phyloP scores from a whole-genome alignment of 2,888 invertebrate genomes.

The Melieria crassipennis region DNA sequence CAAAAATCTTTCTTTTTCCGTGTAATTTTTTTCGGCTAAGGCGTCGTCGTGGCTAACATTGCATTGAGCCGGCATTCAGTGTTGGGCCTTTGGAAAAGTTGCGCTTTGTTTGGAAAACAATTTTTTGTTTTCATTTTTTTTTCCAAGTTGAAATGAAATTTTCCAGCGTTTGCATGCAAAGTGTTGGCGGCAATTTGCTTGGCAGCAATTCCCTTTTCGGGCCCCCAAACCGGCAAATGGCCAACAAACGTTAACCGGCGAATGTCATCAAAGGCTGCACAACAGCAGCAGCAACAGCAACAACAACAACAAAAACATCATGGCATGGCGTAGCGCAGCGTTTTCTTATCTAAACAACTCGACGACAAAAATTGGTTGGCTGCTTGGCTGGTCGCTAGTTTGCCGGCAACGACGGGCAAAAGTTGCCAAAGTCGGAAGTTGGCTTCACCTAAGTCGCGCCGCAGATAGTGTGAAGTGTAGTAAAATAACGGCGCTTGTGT shows the following conservation, averaged over 20 bases:
- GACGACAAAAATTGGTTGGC: constrained; percentile 38
- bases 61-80: not conserved
- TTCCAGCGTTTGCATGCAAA: not conserved
- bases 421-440: constrained; percentile 21
- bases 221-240: too few species aligned
- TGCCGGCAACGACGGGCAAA: not conserved
- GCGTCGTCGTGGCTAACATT: too few species aligned
- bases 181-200: too few species aligned
- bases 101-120: constrained; percentile 35
- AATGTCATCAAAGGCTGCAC: not conserved
- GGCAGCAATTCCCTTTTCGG: too few species aligned
- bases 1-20: too few species aligned
- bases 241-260: too few species aligned
- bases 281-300: constrained; percentile 7
- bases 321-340: constrained; percentile 23
- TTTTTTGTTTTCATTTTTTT: not conserved
- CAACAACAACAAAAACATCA: not conserved
- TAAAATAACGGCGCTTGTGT: constrained; percentile 39
- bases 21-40: too few species aligned
- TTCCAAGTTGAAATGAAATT: constrained; percentile 35
- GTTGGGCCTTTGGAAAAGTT: constrained; percentile 34
- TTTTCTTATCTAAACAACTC: constrained; percentile 47
- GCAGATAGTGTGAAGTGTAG: constrained; percentile 12
- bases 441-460: not conserved
- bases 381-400: constrained; percentile 14